Evolutionary conservation across 1,140 invertebrate species (phyloP), one percentile per base, ranked within the genome.

Genomic region (Aphaenogaster floridana): DNA sequence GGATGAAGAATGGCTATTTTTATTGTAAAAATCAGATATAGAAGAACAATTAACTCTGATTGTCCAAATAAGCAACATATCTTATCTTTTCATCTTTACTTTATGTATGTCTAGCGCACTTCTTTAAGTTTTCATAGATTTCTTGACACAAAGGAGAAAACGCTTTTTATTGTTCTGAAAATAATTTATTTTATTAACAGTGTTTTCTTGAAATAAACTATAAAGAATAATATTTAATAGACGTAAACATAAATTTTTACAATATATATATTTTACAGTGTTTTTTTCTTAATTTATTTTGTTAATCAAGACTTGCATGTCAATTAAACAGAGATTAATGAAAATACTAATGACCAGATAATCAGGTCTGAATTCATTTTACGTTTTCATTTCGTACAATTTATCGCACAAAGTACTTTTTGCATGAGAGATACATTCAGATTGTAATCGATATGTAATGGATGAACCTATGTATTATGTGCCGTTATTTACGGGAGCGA

Each of bases 401-500:
- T 76, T 76, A 76, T 76, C 3, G 13, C 7, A 21, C n/a, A 15
- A 76, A 72, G 21, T 13, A 2, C 28, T 57, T 42, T 34, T 57
- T 9, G 21, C 13, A n/a, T 3, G 17, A 54, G 17, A 52, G 4
- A 59, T 34, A 68, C 17, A 59, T 57, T 81, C 66, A 83, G 52
- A 28, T 59, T 8, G 28, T 48, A 84, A 74, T 84, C 54, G 71
- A 74, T 45, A 50, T 7, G n/a, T 59, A 34, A 21, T 50, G 7
- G 15, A 48, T 76, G 28, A 28, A 66, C 17, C 57, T 34, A 74
- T 68, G 64, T 21, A 52, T 72, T 63, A 45, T 28, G 28, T 8
- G 13, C 9, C 6, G 17, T 61, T 52, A 50, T 89, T 69, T 48
- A 61, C 80, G 39, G 9, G n/a, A 71, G 54, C 34, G 59, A 48